Percentiles rank a stretch among this genome's conserved stretches.
These are phyloP conservation scores for Psettodes erumei DNA, from an alignment of 2,113 vertebrate species.

Conservation along the genomic window DNA sequence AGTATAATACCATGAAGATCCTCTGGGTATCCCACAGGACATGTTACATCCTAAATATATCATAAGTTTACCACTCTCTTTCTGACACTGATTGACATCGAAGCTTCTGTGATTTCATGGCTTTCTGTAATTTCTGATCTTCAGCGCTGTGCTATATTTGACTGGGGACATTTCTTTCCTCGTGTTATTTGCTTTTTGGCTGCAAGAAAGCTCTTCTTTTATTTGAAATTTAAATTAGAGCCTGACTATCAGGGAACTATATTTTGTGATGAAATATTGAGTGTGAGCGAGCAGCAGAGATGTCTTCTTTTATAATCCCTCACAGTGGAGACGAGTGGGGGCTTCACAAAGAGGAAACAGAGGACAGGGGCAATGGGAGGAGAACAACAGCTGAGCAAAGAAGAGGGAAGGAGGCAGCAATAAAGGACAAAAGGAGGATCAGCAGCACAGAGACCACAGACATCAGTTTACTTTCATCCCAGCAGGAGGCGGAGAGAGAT, in stretches of 20 bases:
- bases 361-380: constrained; percentile 14
- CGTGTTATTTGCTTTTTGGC: constrained; percentile 38
- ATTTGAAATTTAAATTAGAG: constrained; percentile 59
- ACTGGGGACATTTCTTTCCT: not conserved
- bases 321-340: constrained; percentile 21
- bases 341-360: constrained; percentile 25
- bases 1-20: not conserved
- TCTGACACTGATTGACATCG: not conserved
- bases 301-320: constrained; percentile 49
- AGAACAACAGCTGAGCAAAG: constrained; percentile 40
- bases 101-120: not conserved
- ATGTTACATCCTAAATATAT: not conserved
- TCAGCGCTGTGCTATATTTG: not conserved
- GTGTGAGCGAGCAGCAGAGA: constrained; percentile 22
- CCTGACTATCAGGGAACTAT: constrained; percentile 50
- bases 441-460: constrained; percentile 39
- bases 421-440: constrained; percentile 55
- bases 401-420: constrained; percentile 21
- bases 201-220: constrained; percentile 34
- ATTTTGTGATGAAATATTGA: constrained; percentile 60
- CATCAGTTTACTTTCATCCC: constrained; percentile 55
- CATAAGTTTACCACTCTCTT: not conserved
- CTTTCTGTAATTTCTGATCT: not conserved
- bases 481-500: constrained; percentile 26
- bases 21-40: not conserved